Conservation (phyloP, 2,113 vertebrate genomes). For the Poicephalus meyeri region DNA sequence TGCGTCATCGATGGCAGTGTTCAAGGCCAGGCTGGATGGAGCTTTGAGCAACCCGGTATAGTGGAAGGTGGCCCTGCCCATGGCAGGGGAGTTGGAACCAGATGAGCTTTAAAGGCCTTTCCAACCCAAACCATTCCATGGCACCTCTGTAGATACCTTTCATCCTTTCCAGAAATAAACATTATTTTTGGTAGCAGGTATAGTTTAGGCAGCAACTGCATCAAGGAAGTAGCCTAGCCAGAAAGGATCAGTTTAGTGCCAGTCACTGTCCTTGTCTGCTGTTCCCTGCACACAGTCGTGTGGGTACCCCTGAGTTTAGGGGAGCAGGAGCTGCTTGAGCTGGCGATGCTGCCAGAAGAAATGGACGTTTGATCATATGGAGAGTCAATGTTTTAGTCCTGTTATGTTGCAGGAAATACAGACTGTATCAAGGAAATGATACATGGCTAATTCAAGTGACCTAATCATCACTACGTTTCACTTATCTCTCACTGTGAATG, state of each 20-base stretch:
- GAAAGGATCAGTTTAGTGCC: not conserved
- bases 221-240: too few relatives aligned
- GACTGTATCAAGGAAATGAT: not conserved
- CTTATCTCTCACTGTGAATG: not conserved
- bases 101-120: not conserved
- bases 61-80: not conserved
- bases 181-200: not conserved
- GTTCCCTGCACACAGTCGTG: fast-evolving
- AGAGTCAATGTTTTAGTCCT: not conserved
- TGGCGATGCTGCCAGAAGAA: not conserved
- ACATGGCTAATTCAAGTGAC: too few relatives aligned
- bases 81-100: not conserved
- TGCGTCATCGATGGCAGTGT: not conserved
- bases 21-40: not conserved
- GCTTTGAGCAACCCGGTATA: not conserved
- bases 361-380: fast-evolving
- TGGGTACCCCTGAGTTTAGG: too few relatives aligned
- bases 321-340: not conserved
- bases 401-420: not conserved
- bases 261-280: not conserved
- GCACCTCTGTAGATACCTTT: not conserved
- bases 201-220: not conserved
- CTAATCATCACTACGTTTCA: fast-evolving
- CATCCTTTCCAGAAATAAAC: not conserved
- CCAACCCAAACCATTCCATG: not conserved